Evolutionary conservation across 2,888 invertebrate genomes (phyloP).

Genomic region (Drosophila setosimentum): DNA sequence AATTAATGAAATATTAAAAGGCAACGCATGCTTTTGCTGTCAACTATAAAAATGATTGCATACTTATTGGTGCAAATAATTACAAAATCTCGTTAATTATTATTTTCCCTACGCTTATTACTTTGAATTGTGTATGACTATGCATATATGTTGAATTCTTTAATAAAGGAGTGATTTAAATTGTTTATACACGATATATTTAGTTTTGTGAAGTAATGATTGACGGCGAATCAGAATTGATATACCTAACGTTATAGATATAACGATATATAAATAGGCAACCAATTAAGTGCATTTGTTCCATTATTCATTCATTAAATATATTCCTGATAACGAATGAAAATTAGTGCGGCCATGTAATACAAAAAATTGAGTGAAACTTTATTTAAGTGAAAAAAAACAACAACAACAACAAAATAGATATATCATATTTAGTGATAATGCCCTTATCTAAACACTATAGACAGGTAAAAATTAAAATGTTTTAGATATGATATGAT

Average conservation of each 20-base stretch:
- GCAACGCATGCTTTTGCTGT: neutral
- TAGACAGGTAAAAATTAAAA: conserved; percentile 59
- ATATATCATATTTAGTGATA: conserved; percentile 74
- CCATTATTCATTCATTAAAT: conserved; percentile 9
- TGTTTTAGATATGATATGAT: conserved; percentile 39
- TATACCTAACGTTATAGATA: conserved; percentile 9
- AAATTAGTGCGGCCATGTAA: conserved; percentile 31
- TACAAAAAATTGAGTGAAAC: conserved; percentile 7
- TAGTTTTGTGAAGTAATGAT: conserved; percentile 3
- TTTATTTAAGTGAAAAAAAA: conserved; percentile 12
- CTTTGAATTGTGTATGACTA: neutral
- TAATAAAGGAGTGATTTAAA: neutral
- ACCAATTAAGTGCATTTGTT: conserved; percentile 11
- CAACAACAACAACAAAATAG: conserved; percentile 42
- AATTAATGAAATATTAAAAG: neutral
- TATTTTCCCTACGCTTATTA: neutral
- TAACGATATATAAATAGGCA: no score
- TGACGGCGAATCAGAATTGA: conserved; percentile 7
- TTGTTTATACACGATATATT: no score
- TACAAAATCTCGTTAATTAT: neutral
- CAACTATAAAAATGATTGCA: neutral
- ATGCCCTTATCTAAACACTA: conserved; percentile 62
- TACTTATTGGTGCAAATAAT: neutral
- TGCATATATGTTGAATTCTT: neutral
- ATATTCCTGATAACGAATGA: conserved; percentile 37